phyloP scores from a whole-genome alignment of 1,140 invertebrate species.

The Argopecten irradians region DNA sequence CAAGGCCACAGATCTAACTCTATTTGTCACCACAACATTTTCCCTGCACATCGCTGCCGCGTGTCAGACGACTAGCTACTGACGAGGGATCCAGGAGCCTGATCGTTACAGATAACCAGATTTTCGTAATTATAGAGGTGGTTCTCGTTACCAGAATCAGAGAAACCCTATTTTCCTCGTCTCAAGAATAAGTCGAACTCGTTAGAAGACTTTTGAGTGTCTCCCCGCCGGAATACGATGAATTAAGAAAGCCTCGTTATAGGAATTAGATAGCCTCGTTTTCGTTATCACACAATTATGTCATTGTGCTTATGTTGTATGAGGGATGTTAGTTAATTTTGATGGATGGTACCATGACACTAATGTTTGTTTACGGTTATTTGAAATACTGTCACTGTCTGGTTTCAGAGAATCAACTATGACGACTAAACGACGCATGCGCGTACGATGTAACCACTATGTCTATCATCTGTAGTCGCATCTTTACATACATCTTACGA shows the following conservation, averaged over 20 bases:
- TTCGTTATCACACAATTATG: background rate
- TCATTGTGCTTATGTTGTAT: background rate
- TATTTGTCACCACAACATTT: background rate
- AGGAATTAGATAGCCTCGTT: background rate
- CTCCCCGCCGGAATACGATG: background rate
- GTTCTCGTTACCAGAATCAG: slow-evolving; percentile 6
- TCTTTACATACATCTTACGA: too few relatives aligned
- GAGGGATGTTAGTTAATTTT: background rate
- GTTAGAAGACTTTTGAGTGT: background rate
- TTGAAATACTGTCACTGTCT: background rate
- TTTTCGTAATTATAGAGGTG: background rate
- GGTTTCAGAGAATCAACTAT: too few relatives aligned
- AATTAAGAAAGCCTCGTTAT: background rate
- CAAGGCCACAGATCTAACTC: background rate
- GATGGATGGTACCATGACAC: background rate
- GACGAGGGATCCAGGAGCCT: background rate
- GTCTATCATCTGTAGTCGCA: too few relatives aligned
- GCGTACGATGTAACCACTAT: too few relatives aligned
- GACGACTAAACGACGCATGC: too few relatives aligned
- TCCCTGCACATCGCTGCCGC: background rate
- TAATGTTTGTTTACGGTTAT: background rate
- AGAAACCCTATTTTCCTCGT: slow-evolving; percentile 16
- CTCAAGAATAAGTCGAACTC: background rate
- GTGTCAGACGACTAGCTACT: background rate
- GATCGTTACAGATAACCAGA: background rate